A percentile compares a stretch with the other conserved stretches of the same genome.
Conservation (phyloP, 2,113 vertebrate species). For the Raphicerus campestris region DNA sequence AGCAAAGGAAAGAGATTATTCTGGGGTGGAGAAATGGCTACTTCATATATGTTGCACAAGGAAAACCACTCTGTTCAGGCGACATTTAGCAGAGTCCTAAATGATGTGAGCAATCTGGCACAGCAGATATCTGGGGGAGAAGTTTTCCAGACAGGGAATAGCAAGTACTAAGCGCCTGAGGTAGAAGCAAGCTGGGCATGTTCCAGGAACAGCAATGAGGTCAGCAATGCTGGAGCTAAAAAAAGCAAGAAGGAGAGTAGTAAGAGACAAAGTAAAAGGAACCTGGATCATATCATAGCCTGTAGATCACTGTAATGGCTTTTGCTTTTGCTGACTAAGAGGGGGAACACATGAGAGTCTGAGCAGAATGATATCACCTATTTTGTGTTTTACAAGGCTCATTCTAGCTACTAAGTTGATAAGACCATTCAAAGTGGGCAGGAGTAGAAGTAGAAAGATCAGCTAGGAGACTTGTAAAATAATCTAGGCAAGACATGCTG, state of each 20-base stretch:
- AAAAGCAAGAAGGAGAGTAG: not conserved
- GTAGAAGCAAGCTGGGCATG: not conserved
- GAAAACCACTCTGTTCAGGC: not conserved
- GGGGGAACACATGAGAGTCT: not conserved
- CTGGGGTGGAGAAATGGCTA: not conserved
- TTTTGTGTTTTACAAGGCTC: not conserved
- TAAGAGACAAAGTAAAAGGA: not conserved
- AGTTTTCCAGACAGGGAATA: not conserved
- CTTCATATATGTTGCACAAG: not conserved
- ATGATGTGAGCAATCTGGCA: not conserved
- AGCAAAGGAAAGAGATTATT: not conserved
- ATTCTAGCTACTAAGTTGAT: not conserved
- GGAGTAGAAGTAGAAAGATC: not conserved
- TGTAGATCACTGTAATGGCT: not conserved
- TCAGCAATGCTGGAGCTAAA: not conserved
- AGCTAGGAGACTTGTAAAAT: not conserved
- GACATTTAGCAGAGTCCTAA: not conserved
- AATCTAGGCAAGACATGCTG: not conserved
- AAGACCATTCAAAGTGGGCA: not conserved
- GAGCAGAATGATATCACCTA: not conserved
- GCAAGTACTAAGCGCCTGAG: not conserved
- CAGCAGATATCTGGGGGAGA: not conserved
- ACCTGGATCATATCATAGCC: not conserved
- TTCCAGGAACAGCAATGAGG: not conserved
- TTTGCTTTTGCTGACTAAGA: slow-evolving; percentile 2